Evolutionary conservation across 2,113 vertebrate genomes (phyloP).

Genomic region (Sorex fumeus): DNA sequence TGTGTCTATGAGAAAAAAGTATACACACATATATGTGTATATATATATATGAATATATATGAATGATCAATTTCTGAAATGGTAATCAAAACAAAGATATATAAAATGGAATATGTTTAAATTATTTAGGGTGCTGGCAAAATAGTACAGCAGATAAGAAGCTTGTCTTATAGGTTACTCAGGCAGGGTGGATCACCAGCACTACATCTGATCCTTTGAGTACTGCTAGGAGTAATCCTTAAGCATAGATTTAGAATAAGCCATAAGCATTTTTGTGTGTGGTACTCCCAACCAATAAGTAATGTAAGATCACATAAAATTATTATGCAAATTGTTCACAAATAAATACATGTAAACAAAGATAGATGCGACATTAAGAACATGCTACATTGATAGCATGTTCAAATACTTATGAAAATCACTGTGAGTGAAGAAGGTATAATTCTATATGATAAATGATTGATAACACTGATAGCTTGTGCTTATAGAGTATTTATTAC

Average conservation of each 20-base stretch:
- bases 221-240: too few relatives aligned
- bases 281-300: neutral
- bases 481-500: neutral
- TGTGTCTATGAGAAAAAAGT: neutral
- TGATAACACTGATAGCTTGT: neutral
- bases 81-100: neutral
- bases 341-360: neutral
- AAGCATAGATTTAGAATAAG: too few relatives aligned
- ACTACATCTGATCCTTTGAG: too few relatives aligned
- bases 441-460: neutral
- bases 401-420: conserved; percentile 41
- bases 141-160: too few relatives aligned
- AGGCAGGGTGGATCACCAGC: too few relatives aligned
- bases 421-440: neutral
- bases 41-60: too few relatives aligned
- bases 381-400: neutral
- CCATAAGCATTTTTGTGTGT: too few relatives aligned
- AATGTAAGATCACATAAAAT: conserved; percentile 15
- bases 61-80: neutral
- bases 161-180: too few relatives aligned
- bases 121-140: too few relatives aligned
- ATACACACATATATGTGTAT: too few relatives aligned
- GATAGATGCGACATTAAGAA: neutral
- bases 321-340: neutral
- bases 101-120: neutral